phyloP scores from a whole-genome alignment of 2,113 vertebrate genomes.

The Rhinopomastus cyanomelas region DNA sequence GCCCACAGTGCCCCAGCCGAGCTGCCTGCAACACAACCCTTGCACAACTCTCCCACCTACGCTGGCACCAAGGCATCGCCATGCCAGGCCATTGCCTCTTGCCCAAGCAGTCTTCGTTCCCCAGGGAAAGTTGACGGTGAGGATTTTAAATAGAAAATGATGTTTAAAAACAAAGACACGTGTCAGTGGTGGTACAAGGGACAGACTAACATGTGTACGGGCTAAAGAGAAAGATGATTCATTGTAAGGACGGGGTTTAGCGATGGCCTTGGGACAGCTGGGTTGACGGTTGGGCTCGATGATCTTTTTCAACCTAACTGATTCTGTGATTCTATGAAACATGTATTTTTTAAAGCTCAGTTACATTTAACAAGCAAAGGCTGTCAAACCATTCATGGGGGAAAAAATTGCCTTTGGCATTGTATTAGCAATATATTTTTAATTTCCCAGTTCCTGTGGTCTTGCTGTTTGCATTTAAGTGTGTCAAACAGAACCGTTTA shows the following conservation, averaged over 20 bases:
- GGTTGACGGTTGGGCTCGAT: no score
- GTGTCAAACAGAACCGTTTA: constrained; percentile 49
- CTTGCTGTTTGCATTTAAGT: constrained; percentile 54
- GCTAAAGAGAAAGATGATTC: neutral
- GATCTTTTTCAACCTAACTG: neutral
- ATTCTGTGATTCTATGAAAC: neutral
- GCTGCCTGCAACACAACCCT: neutral
- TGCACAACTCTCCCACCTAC: neutral
- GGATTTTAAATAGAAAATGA: neutral
- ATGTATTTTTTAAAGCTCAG: constrained; percentile 21
- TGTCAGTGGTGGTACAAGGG: neutral
- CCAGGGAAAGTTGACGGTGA: neutral
- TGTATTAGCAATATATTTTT: constrained; percentile 45
- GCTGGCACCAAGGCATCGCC: neutral
- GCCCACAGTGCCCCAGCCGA: neutral
- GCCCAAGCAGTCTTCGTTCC: neutral
- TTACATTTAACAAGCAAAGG: neutral
- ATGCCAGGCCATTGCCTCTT: neutral
- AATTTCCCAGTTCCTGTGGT: constrained; percentile 31
- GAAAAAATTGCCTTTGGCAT: neutral
- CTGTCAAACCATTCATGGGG: constrained; percentile 1
- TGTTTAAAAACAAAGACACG: neutral
- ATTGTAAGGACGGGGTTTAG: neutral
- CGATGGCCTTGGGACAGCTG: neutral
- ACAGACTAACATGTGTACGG: fast-evolving